Evolutionary conservation across 1,140 invertebrate species (phyloP).

Genomic region (Diprion similis): DNA sequence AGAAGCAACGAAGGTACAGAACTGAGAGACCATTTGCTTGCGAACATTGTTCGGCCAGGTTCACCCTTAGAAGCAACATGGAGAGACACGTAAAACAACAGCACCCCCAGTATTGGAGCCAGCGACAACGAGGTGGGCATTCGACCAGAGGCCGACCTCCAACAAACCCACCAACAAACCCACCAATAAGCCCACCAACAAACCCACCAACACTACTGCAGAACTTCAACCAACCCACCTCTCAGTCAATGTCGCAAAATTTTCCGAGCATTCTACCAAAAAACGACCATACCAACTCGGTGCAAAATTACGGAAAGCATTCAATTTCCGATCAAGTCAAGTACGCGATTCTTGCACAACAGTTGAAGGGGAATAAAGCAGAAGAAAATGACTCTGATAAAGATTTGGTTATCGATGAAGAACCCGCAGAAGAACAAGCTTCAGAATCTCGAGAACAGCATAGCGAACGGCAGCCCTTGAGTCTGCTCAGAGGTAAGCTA

Average conservation of each 20-base stretch:
- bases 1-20: conserved; percentile 87
- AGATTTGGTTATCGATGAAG: conserved; percentile 76
- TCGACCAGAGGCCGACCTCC: conserved; percentile 61
- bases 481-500: conserved; percentile 49
- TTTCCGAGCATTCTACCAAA: conserved; percentile 40
- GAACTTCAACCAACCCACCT: conserved; percentile 29
- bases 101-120: conserved; percentile 87
- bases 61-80: conserved; percentile 91
- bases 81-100: conserved; percentile 93
- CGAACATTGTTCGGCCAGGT: conserved; percentile 86
- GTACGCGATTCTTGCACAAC: conserved; percentile 78
- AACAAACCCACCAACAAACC: conserved; percentile 42
- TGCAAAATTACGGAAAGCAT: conserved; percentile 41
- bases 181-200: conserved; percentile 46
- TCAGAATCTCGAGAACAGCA: conserved; percentile 33
- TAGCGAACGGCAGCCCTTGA: conserved; percentile 45
- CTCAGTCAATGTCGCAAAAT: conserved; percentile 26
- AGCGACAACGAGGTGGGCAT: conserved; percentile 68
- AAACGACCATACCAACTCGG: conserved; percentile 14
- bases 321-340: conserved; percentile 78
- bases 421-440: conserved; percentile 27
- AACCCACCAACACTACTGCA: conserved; percentile 34
- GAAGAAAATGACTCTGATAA: conserved; percentile 70
- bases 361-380: conserved; percentile 67
- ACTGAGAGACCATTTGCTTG: conserved; percentile 92